Evolutionary conservation across 2,888 invertebrate genomes (phyloP).

Genomic region (Suillia variegata): DNA sequence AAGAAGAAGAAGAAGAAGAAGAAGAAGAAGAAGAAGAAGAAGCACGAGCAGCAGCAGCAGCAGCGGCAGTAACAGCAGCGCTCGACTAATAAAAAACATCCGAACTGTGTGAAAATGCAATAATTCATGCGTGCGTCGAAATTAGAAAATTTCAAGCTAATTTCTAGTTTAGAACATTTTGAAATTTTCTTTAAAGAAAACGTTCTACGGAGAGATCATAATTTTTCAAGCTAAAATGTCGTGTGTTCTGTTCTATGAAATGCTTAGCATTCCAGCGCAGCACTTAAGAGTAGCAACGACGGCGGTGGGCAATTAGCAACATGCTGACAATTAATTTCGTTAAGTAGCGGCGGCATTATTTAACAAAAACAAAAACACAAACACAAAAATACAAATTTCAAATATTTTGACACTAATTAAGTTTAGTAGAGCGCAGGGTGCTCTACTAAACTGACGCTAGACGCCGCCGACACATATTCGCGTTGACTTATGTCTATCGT

Average conservation of each 20-base stretch:
- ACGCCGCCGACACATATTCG: no score
- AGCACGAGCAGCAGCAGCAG: no score
- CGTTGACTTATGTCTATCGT: no score
- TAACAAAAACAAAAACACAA: no score
- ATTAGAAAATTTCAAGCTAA: no score
- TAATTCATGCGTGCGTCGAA: neutral
- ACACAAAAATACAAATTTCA: no score
- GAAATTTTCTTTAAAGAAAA: neutral
- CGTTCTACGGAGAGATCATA: neutral
- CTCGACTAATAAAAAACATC: neutral
- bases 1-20: no score
- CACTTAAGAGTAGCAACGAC: constrained; percentile 5
- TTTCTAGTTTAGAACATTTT: no score
- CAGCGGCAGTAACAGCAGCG: no score
- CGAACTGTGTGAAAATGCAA: neutral
- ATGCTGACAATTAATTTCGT: constrained; percentile 5
- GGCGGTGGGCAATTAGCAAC: constrained; percentile 1
- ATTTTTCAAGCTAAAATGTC: neutral
- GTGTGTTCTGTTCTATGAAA: neutral
- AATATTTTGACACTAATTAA: neutral
- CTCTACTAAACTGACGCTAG: no score
- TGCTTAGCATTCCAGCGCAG: neutral
- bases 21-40: no score
- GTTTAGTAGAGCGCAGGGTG: neutral
- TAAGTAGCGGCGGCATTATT: neutral